Conservation (phyloP, 2,888 invertebrate genomes). For the Arenicola marina region DNA sequence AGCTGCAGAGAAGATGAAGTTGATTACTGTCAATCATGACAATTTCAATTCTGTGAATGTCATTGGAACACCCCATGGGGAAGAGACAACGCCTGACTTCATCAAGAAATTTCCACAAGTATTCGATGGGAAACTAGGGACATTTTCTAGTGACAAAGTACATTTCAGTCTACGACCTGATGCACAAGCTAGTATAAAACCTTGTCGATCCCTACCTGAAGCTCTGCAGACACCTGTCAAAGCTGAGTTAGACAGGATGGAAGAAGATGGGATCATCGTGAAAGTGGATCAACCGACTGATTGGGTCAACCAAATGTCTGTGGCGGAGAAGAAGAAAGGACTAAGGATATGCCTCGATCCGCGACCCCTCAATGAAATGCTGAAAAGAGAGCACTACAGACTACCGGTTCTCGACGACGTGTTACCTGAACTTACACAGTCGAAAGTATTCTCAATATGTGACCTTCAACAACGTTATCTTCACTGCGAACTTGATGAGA, state of each 20-base stretch:
- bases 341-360: slow-evolving; percentile 20
- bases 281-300: too few relatives aligned
- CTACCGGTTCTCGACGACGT: slow-evolving; percentile 17
- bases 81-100: neutral
- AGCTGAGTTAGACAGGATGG: neutral
- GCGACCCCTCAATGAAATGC: slow-evolving; percentile 7
- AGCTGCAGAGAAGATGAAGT: slow-evolving; percentile 10
- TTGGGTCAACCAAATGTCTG: slow-evolving; percentile 16
- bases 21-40: slow-evolving; percentile 17
- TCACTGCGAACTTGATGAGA: slow-evolving; percentile 12
- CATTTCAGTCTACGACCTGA: neutral
- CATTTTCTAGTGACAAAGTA: slow-evolving; percentile 5
- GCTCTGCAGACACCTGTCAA: slow-evolving; percentile 5
- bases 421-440: slow-evolving; percentile 10
- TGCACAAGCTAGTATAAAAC: slow-evolving; percentile 1
- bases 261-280: neutral
- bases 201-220: slow-evolving; percentile 9
- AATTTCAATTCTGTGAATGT: slow-evolving; percentile 10
- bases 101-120: neutral
- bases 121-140: slow-evolving; percentile 13
- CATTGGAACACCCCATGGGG: neutral
- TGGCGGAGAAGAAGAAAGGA: slow-evolving; percentile 4
- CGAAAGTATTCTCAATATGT: slow-evolving; percentile 11
- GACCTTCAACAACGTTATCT: slow-evolving; percentile 16
- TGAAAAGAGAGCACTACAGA: slow-evolving; percentile 13